Evolutionary conservation across 2,113 vertebrate species (phyloP), one percentile per base, ranked within the genome.

Genomic region (Isichthys henryi): DNA sequence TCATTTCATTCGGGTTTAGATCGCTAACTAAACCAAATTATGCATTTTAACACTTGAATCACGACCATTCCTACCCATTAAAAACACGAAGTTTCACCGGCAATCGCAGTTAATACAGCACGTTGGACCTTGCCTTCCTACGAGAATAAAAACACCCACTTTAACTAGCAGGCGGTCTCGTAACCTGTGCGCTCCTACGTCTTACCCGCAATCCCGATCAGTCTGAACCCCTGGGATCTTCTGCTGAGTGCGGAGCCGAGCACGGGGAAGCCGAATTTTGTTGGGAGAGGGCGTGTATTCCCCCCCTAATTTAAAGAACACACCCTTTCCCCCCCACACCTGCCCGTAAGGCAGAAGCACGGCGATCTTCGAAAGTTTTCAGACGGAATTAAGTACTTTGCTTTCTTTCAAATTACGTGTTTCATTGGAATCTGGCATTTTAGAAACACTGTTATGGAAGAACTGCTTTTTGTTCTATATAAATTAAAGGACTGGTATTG

Each of bases 231-330:
- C 35, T 35, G 35, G 17, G 74, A 39, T 43, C 35, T 19, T 7
- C 70, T 19, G 4, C 35, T 19, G 74, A 80, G 0, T 43, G 74
- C 74, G 39, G 13, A 43, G 35, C 13, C 17, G 31, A 39, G 74
- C 19, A 43, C 13, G 31, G 35, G 74, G 27, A 80, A 43, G 74
- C 35, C 35, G 74, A 39, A 43, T 80, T 80, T 43, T 39, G 31
- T 80, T 43, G 74, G 74, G 74, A 80, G 74, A 80, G 74, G 74
- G 74, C 74, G 74, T 80, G 74, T 43, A 80, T 80, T 80, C 31
- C 74, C 74, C 74, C 74, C 74, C 35, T 80, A 80, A 80, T 80
- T 80, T 80, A 17, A 39, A 80, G 74, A 43, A 80, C 74, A 80
- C 74, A 39, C 74, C 74, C 74, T 19, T 19, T 43, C 2, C 74